Conservation (phyloP, 2,888 invertebrate genomes). For the Synergus umbraculus region DNA sequence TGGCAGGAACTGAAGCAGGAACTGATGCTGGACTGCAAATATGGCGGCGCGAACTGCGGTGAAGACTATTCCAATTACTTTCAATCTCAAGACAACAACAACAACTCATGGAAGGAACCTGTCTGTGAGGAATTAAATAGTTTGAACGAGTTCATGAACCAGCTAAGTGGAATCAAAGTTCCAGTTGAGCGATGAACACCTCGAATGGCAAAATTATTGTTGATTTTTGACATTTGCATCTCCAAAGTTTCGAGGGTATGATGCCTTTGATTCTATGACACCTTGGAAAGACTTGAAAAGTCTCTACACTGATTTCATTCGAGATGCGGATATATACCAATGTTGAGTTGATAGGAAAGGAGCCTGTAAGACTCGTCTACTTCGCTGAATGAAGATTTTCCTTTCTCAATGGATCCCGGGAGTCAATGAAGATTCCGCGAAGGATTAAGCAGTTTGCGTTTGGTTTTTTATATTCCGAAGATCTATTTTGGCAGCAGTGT, state of each 20-base stretch:
- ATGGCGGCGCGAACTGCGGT: slow-evolving; percentile 43
- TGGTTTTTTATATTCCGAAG: slow-evolving; percentile 19
- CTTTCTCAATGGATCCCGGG: neutral
- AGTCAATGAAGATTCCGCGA: neutral
- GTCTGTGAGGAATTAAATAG: slow-evolving; percentile 81
- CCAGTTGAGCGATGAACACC: slow-evolving; percentile 75
- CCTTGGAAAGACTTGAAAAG: neutral
- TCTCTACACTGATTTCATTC: neutral
- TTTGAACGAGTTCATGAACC: slow-evolving; percentile 83
- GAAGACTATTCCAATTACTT: slow-evolving; percentile 37
- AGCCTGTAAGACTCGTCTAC: neutral
- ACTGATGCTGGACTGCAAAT: slow-evolving; percentile 48
- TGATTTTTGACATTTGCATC: slow-evolving; percentile 2
- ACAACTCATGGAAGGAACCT: slow-evolving; percentile 62
- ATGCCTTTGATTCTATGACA: neutral
- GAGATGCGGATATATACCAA: neutral
- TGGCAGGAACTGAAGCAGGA: slow-evolving; percentile 78
- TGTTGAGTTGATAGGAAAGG: neutral
- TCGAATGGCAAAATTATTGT: neutral
- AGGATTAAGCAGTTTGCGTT: neutral
- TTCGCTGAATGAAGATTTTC: neutral
- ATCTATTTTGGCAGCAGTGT: slow-evolving; percentile 1
- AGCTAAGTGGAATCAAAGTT: slow-evolving; percentile 81
- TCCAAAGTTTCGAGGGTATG: neutral
- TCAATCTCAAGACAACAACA: slow-evolving; percentile 43